A percentile compares a stretch with the other conserved stretches of the same genome.
Evolutionary conservation across 2,797 vertebrate species (phyloP).

Genomic region (Alectoris magna): DNA sequence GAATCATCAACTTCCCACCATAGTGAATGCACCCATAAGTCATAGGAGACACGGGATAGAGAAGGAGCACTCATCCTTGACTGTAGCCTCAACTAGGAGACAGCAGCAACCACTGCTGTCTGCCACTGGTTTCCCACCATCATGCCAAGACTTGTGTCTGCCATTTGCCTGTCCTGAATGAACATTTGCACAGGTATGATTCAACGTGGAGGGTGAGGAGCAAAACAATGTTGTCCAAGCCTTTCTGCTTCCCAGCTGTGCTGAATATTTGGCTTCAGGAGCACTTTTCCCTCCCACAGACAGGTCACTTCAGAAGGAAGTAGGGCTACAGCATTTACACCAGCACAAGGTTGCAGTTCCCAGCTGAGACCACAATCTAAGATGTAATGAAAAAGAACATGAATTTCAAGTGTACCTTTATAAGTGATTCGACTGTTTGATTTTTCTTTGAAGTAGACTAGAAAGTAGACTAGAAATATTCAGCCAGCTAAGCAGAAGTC

Average conservation of each 20-base stretch:
- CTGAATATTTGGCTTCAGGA: background rate
- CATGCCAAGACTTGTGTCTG: too few relatives aligned
- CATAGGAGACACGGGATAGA: background rate
- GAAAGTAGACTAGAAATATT: background rate
- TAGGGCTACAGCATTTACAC: accelerated
- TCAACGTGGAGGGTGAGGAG: background rate
- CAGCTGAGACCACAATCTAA: background rate
- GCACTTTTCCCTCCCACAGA: background rate
- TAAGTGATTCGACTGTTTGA: background rate
- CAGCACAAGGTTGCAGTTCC: background rate
- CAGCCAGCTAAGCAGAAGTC: background rate
- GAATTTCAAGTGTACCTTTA: background rate
- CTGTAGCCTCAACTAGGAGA: background rate
- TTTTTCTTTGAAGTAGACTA: background rate
- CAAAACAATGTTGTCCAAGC: background rate
- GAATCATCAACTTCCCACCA: too few relatives aligned
- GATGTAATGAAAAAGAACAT: background rate
- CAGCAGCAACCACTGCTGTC: background rate
- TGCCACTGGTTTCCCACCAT: background rate
- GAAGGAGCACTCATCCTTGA: background rate
- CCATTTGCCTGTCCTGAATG: background rate
- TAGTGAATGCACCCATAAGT: background rate
- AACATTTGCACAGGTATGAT: background rate
- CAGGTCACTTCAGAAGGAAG: background rate
- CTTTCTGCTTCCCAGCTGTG: background rate